These are phyloP conservation scores for Drosophila tristis DNA, from an alignment of 1,140 invertebrate species.

Conservation along the genomic window DNA sequence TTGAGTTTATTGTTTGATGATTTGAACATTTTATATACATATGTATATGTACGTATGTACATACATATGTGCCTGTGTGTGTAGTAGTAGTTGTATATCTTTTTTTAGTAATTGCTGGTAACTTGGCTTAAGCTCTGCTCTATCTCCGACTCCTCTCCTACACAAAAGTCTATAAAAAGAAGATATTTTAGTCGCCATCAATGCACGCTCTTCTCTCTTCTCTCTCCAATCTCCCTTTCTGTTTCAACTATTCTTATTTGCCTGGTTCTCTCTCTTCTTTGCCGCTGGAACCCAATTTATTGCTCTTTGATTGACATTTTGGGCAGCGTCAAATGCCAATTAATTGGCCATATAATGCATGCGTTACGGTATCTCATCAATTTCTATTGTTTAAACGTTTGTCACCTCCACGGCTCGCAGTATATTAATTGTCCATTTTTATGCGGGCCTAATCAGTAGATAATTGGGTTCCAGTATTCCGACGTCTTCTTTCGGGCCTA, in stretches of 20 bases:
- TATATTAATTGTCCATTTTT: constrained; percentile 79
- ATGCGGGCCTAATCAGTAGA: constrained; percentile 46
- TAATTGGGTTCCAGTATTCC: constrained; percentile 50
- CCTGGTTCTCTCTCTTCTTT: constrained; percentile 30
- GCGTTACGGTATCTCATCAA: constrained; percentile 79
- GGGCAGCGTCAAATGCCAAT: constrained; percentile 57
- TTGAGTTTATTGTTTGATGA: constrained; percentile 85
- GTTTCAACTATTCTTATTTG: constrained; percentile 26
- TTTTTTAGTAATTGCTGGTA: constrained; percentile 73
- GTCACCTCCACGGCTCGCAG: constrained; percentile 63
- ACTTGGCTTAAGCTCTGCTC: constrained; percentile 44
- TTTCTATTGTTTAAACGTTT: constrained; percentile 81
- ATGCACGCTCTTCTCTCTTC: constrained; percentile 11
- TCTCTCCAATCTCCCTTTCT: neutral
- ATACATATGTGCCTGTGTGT: constrained; percentile 13
- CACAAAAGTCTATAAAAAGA: constrained; percentile 33
- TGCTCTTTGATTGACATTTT: constrained; percentile 79
- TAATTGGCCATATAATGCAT: constrained; percentile 81
- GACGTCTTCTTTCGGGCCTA: constrained; percentile 58
- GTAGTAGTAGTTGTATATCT: constrained; percentile 56
- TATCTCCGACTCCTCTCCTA: constrained; percentile 2
- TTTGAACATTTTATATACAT: constrained; percentile 83
- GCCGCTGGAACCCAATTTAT: constrained; percentile 54
- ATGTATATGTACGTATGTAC: constrained; percentile 38
- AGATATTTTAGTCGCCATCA: constrained; percentile 31